Base-by-base conservation (phyloP, 2,797 vertebrate species). In the Discoglossus pictus region DNA sequence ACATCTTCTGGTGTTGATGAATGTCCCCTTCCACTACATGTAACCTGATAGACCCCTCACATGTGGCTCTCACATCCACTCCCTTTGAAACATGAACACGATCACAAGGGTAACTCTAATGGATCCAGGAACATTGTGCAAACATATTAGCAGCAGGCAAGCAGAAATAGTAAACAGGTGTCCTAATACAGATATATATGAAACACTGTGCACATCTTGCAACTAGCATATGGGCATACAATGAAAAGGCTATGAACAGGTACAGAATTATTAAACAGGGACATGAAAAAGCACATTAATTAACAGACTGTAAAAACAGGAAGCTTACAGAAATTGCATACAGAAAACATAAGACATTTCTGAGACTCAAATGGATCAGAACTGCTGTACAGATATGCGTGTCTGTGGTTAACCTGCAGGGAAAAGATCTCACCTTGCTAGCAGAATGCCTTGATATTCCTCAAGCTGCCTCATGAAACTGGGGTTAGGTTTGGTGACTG, bases 391-490 rank as follows among this genome's bases (percentile, higher is more conserved):
- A 21, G 23, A 51, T 27, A 16, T 27, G 16, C 18, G 15, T 21
- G 7, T n/a, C 35, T 18, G 6, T 24, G 38, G 15, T 39, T 11
- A 11, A 61, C 7, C 8, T n/a, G n/a, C n/a, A n/a, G n/a, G 1
- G 16, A 20, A 15, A 39, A 5, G 0, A 10, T 47, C 78, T 67
- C 78, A 98, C 96, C 96, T 98, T 80, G 97, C 96, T 76, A 97
- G 79, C 65, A 98, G 88, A 80, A 99, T 99, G 27, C 97, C 97
- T 80, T 99, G 97, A 83, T 99, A 99, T 42, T 99, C 97, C 83
- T 98, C 97, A 77, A 99, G 90, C 84, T 99, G 97, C 75, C 92
- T 84, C 96, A 98, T 99, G 74, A 99, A 99, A 75, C 96, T 94
- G 25, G 94, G 93, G 84, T 99, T 99, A 21, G 97, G 97, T 74